A percentile compares a stretch with the other conserved stretches of the same genome.
Evolutionary conservation across 2,888 invertebrate species (phyloP).

Genomic region (Xylota segnis): DNA sequence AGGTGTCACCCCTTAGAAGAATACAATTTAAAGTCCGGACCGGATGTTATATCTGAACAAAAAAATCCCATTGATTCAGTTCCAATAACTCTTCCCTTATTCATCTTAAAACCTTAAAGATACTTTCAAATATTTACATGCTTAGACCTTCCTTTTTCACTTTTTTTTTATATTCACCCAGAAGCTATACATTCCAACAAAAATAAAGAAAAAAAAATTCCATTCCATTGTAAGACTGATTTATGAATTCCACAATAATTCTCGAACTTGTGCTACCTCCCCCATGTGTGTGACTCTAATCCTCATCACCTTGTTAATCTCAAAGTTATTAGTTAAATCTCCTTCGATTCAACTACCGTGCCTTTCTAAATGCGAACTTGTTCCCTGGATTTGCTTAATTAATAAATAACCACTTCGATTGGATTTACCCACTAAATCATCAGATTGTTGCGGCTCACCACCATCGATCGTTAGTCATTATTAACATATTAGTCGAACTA

Average conservation of each 20-base stretch:
- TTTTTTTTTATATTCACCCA: slow-evolving; percentile 7
- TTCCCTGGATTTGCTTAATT: slow-evolving; percentile 57
- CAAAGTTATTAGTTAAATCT: slow-evolving; percentile 63
- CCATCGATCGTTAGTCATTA: slow-evolving; percentile 33
- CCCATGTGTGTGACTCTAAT: slow-evolving; percentile 39
- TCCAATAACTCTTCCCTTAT: not conserved
- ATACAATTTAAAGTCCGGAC: too few species aligned
- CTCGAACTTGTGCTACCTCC: not conserved
- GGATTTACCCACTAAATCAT: slow-evolving; percentile 61
- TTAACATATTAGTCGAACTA: slow-evolving; percentile 42
- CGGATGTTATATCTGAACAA: too few species aligned
- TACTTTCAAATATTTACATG: not conserved
- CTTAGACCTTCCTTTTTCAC: not conserved
- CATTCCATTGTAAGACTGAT: slow-evolving; percentile 43
- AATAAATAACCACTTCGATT: slow-evolving; percentile 73
- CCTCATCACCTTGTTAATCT: slow-evolving; percentile 59
- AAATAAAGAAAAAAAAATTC: not conserved
- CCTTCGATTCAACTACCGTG: slow-evolving; percentile 14
- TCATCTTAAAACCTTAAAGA: not conserved
- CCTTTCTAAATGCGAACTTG: slow-evolving; percentile 39
- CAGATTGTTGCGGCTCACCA: slow-evolving; percentile 36
- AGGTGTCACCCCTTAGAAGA: too few species aligned
- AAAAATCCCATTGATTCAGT: too few species aligned
- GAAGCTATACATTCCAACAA: slow-evolving; percentile 18
- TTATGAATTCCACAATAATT: slow-evolving; percentile 40